Evolutionary conservation across 1,140 invertebrate species (phyloP), one percentile per base, ranked within the genome.

Genomic region (Pseudomyrmex gracilis): DNA sequence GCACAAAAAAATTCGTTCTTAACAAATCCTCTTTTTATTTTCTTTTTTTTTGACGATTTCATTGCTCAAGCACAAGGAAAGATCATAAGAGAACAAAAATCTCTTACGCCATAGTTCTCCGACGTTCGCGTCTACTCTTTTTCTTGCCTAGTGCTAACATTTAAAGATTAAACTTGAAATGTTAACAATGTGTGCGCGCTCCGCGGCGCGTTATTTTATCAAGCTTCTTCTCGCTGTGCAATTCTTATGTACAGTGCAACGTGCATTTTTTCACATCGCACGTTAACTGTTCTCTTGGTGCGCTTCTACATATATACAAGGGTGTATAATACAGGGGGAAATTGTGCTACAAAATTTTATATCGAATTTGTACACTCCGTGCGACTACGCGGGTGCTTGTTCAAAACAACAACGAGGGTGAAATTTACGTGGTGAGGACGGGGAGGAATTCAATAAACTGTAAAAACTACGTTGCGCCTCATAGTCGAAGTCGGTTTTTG

Each of bases 151-250:
- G 34, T 12, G 15, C 76, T 70, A 51, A 47, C 53, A 24, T 34
- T 58, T 47, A 80, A 80, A 80, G 76, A 66, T 80, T 58, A 80
- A 12, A 34, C 0, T 34, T 12, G 70, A 71, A 80, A 80, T 80
- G 66, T 80, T 66, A 71, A 71, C 76, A 60, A 80, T 70, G 58
- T 80, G 45, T 7, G 34, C 34, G 34, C 34, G 34, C 34, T 34
- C 43, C 64, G 76, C 64, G 76, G 5, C 43, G 5, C 43, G 20
- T 70, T 47, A 47, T 71, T 80, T 71, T 71, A 71, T 80, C 34
- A 17, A 71, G 58, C n/a, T 7, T 80, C 64, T 20, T 71, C 66
- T 15, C 45, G 58, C 15, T 58, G 76, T 20, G n/a, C 34, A 34
- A 7, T 7, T 34, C 34, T 34, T 34, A 5, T 5, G 34, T 34